Evolutionary conservation across 2,797 vertebrate genomes (phyloP).

Genomic region (Schizopygopsis pylzovi): DNA sequence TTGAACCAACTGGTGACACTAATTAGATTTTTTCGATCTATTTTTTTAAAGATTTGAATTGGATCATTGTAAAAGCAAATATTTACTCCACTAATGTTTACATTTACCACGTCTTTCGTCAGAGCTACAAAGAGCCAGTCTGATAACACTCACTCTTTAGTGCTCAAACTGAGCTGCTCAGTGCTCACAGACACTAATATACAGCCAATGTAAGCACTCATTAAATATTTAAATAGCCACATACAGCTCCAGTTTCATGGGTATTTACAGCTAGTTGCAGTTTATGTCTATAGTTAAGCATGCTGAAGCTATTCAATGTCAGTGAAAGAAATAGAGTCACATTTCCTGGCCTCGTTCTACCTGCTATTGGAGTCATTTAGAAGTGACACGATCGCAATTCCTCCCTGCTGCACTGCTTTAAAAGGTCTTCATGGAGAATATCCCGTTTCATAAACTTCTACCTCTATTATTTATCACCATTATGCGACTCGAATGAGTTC

Average conservation of each 20-base stretch:
- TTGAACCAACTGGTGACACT: neutral
- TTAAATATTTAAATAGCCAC: conserved; percentile 16
- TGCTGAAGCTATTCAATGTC: conserved; percentile 13
- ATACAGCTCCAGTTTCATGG: conserved; percentile 14
- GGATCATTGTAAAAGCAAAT: neutral
- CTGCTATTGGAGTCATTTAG: conserved; percentile 14
- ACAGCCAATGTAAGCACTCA: neutral
- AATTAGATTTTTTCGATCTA: neutral
- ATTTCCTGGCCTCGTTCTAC: conserved; percentile 10
- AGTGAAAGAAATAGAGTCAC: neutral
- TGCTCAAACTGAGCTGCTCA: neutral
- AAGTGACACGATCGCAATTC: conserved; percentile 29
- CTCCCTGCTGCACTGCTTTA: neutral
- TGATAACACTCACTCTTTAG: neutral
- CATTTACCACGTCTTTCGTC: neutral
- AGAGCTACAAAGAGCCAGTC: neutral
- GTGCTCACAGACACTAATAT: neutral
- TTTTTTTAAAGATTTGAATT: neutral
- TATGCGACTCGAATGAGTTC: conserved; percentile 56
- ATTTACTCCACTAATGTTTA: neutral
- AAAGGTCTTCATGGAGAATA: conserved; percentile 29
- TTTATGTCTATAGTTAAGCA: conserved; percentile 16
- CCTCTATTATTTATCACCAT: conserved; percentile 46
- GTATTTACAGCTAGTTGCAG: conserved; percentile 31
- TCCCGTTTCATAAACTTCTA: conserved; percentile 41